phyloP scores from a whole-genome alignment of 2,113 vertebrate genomes.

The Cariama cristata region DNA sequence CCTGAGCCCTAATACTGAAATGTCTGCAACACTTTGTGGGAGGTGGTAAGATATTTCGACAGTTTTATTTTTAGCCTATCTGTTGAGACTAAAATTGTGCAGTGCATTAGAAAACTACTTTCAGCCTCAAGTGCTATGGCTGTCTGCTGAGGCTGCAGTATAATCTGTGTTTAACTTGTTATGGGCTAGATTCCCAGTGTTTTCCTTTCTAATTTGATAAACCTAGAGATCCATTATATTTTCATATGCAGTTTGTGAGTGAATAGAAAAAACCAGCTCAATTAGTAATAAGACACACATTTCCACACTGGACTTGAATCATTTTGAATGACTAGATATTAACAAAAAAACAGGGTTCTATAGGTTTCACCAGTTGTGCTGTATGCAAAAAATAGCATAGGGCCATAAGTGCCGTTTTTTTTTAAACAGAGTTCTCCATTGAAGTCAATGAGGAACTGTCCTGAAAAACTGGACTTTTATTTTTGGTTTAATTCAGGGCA shows the following conservation, averaged over 20 bases:
- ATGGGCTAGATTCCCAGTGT: background rate
- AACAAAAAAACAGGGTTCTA: background rate
- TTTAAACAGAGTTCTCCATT: background rate
- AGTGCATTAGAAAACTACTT: background rate
- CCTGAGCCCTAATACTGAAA: background rate
- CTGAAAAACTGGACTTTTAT: background rate
- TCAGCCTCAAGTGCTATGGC: background rate
- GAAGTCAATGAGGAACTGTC: background rate
- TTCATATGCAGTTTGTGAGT: background rate
- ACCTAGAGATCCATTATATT: background rate
- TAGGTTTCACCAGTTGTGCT: background rate
- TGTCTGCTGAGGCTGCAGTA: background rate
- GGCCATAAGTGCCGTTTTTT: background rate
- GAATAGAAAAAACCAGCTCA: background rate
- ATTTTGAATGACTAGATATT: background rate
- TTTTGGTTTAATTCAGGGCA: background rate
- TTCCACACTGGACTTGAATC: background rate
- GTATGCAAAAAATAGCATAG: background rate
- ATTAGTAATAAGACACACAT: background rate
- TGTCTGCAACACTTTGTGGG: background rate
- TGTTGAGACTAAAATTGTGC: background rate
- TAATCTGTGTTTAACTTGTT: background rate
- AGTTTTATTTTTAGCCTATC: slow-evolving; percentile 44
- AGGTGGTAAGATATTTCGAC: background rate
- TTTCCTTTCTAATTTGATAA: background rate